Conservation (phyloP, 2,888 invertebrate genomes). For the Tethea ocularis region DNA sequence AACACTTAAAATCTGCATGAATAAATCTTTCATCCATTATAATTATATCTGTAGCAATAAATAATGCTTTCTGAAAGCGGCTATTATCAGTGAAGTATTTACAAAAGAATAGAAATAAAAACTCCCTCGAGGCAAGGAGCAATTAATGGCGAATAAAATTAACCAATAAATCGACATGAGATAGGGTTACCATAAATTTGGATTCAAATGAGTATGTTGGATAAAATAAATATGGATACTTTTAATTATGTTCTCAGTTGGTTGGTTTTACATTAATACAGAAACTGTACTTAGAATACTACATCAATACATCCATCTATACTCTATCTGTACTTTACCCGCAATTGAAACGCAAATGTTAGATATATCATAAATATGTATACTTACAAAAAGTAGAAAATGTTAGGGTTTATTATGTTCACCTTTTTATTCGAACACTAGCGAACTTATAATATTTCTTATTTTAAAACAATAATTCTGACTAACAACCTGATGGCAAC, state of each 20-base stretch:
- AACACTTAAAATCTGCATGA: slow-evolving; percentile 4
- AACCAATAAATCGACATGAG: slow-evolving; percentile 53
- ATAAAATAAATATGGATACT: too few relatives aligned
- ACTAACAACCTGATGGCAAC: neutral
- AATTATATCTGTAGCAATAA: slow-evolving; percentile 38
- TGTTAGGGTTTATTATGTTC: neutral
- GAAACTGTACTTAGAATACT: too few relatives aligned
- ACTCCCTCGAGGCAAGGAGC: slow-evolving; percentile 36
- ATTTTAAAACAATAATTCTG: neutral
- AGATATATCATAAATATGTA: too few relatives aligned
- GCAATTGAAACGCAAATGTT: too few relatives aligned
- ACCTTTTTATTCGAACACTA: neutral
- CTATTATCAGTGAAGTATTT: slow-evolving; percentile 52
- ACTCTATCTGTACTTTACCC: too few relatives aligned
- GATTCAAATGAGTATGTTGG: neutral
- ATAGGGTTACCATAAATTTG: slow-evolving; percentile 18
- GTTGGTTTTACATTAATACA: too few relatives aligned
- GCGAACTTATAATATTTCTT: too few relatives aligned
- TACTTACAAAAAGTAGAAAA: too few relatives aligned
- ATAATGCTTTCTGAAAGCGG: slow-evolving; percentile 43
- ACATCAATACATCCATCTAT: too few relatives aligned
- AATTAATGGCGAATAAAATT: slow-evolving; percentile 56
- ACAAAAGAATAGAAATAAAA: slow-evolving; percentile 52
- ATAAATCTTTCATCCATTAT: slow-evolving; percentile 3
- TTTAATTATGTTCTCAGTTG: too few relatives aligned